Evolutionary conservation across 2,888 invertebrate species (phyloP).

Genomic region (Acronicta alni): DNA sequence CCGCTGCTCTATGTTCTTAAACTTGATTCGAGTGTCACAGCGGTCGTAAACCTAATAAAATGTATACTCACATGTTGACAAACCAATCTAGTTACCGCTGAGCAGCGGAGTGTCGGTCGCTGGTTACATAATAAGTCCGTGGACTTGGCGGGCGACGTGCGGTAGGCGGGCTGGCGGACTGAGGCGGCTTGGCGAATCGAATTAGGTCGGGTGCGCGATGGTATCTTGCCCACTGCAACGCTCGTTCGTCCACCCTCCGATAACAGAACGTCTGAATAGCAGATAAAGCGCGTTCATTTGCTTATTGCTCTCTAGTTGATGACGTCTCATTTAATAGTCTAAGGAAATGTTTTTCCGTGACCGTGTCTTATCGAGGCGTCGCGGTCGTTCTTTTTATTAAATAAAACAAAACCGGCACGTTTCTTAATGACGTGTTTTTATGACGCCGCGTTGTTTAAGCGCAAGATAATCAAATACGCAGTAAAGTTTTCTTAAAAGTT

Average conservation of each 20-base stretch:
- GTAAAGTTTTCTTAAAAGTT: slow-evolving; percentile 7
- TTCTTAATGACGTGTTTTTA: slow-evolving; percentile 62
- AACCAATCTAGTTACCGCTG: slow-evolving; percentile 35
- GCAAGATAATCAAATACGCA: slow-evolving; percentile 26
- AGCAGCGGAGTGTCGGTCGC: slow-evolving; percentile 19
- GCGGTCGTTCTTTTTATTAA: slow-evolving; percentile 62
- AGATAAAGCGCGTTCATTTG: slow-evolving; percentile 80
- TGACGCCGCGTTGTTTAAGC: slow-evolving; percentile 36
- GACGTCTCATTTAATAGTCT: slow-evolving; percentile 73
- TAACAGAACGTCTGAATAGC: slow-evolving; percentile 75
- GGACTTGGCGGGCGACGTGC: slow-evolving; percentile 58
- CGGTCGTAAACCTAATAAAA: slow-evolving; percentile 31
- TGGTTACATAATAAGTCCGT: slow-evolving; percentile 45
- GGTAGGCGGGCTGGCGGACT: slow-evolving; percentile 58
- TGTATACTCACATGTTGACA: slow-evolving; percentile 36
- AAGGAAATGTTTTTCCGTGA: slow-evolving; percentile 75
- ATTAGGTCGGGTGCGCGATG: slow-evolving; percentile 84
- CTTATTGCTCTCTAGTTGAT: slow-evolving; percentile 79
- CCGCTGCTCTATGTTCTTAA: slow-evolving; percentile 34
- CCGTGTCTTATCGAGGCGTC: slow-evolving; percentile 75
- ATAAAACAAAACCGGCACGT: slow-evolving; percentile 67
- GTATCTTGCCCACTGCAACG: slow-evolving; percentile 75
- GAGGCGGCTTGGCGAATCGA: slow-evolving; percentile 74
- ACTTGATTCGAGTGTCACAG: slow-evolving; percentile 18
- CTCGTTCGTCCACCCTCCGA: slow-evolving; percentile 68